A percentile compares a stretch with the other conserved stretches of the same genome.
These are phyloP conservation scores for Phocoena sinus DNA, from an alignment of 2,113 vertebrate genomes.

Conservation along the genomic window DNA sequence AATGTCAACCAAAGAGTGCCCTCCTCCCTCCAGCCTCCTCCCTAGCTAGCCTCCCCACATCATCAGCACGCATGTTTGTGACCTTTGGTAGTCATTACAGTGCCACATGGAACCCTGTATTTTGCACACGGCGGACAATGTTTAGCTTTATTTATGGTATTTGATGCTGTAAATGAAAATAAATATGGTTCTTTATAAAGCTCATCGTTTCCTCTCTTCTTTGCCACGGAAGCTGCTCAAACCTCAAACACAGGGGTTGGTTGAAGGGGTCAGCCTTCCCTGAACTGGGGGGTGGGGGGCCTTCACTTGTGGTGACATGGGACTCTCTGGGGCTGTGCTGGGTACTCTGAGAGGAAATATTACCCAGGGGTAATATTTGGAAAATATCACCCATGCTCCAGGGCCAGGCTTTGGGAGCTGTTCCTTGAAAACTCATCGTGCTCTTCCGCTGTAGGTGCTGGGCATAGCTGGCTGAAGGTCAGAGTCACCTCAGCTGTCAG, in stretches of 20 bases:
- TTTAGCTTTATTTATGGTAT: slow-evolving; percentile 89
- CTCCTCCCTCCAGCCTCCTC: slow-evolving; percentile 69
- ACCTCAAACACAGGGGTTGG: slow-evolving; percentile 34
- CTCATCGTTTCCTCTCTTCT: slow-evolving; percentile 87
- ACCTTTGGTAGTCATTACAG: slow-evolving; percentile 78
- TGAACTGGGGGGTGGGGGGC: slow-evolving; percentile 38
- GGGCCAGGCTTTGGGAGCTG: slow-evolving; percentile 52
- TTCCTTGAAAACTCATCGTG: slow-evolving; percentile 39
- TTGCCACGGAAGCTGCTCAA: slow-evolving; percentile 74
- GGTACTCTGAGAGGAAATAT: slow-evolving; percentile 64
- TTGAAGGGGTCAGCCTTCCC: slow-evolving; percentile 45
- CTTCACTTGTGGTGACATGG: slow-evolving; percentile 60
- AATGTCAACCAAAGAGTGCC: slow-evolving; percentile 86
- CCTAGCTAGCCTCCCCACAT: slow-evolving; percentile 72
- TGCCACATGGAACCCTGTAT: slow-evolving; percentile 84
- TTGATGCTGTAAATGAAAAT: slow-evolving; percentile 93
- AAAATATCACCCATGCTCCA: slow-evolving; percentile 41
- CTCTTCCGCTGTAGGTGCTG: slow-evolving; percentile 25
- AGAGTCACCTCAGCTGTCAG: not conserved
- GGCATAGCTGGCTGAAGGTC: not conserved
- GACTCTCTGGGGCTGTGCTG: slow-evolving; percentile 64
- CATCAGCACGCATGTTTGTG: slow-evolving; percentile 70
- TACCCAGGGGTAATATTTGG: slow-evolving; percentile 75
- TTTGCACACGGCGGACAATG: slow-evolving; percentile 84
- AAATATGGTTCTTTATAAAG: slow-evolving; percentile 89